These are phyloP conservation scores for Conus betulinus DNA, from an alignment of 1,140 invertebrate genomes.

Conservation along the genomic window DNA sequence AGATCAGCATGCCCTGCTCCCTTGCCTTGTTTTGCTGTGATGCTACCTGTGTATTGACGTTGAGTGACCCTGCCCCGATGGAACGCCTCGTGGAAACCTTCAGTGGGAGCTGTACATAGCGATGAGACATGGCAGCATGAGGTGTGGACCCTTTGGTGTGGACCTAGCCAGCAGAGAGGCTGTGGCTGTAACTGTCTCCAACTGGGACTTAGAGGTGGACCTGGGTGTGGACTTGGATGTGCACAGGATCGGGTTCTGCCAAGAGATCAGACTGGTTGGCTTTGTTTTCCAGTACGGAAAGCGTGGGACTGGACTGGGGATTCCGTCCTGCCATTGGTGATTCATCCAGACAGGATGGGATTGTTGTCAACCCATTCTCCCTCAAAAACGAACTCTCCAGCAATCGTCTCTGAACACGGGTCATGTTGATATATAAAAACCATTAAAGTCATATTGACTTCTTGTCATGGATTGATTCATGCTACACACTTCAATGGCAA, in stretches of 20 bases:
- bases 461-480: conserved; percentile 9
- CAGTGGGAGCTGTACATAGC: background rate
- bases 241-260: background rate
- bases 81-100: background rate
- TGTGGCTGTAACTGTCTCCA: background rate
- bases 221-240: background rate
- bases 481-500: conserved; percentile 2
- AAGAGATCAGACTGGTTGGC: background rate
- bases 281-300: background rate
- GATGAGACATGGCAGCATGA: background rate
- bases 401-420: conserved; percentile 23
- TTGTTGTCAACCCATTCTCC: background rate
- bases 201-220: too few relatives aligned
- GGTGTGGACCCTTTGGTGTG: background rate
- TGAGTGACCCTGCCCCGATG: background rate
- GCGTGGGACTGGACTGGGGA: background rate
- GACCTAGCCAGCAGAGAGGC: background rate
- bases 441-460: background rate
- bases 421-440: conserved; percentile 15
- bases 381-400: conserved; percentile 8
- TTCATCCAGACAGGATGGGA: conserved; percentile 21
- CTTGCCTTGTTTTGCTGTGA: too few relatives aligned
- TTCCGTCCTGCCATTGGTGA: background rate
- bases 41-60: background rate
- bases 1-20: too few relatives aligned